phyloP scores from a whole-genome alignment of 2,888 invertebrate species.

The Polydesmus complanatus region DNA sequence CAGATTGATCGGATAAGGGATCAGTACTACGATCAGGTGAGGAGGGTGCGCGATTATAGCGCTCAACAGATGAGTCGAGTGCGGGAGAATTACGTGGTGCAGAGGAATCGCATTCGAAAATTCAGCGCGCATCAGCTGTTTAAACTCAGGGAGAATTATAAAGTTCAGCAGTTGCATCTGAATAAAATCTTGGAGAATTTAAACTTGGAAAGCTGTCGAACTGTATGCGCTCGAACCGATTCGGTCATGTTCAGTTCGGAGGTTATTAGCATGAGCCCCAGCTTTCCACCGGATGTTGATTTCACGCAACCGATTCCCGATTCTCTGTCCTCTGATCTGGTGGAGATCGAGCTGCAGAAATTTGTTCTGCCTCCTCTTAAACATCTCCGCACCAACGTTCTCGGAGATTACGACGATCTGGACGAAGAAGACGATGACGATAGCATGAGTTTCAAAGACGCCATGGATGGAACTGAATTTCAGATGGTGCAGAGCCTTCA shows the following conservation, averaged over 20 bases:
- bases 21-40: slow-evolving; percentile 87
- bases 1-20: slow-evolving; percentile 68
- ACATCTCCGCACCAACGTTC: neutral
- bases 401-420: neutral
- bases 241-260: slow-evolving; percentile 32
- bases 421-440: neutral
- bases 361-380: neutral
- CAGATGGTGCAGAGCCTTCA: neutral
- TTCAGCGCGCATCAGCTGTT: slow-evolving; percentile 86
- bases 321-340: slow-evolving; percentile 15
- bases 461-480: neutral
- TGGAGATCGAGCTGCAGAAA: neutral
- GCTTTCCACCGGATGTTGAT: neutral
- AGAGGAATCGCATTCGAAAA: slow-evolving; percentile 82
- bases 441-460: neutral
- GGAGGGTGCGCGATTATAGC: slow-evolving; percentile 81
- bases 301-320: slow-evolving; percentile 18
- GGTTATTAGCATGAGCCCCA: neutral
- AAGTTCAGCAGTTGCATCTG: slow-evolving; percentile 86
- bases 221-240: slow-evolving; percentile 61
- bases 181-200: slow-evolving; percentile 87
- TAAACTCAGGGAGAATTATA: slow-evolving; percentile 78
- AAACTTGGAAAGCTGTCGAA: slow-evolving; percentile 85
- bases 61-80: slow-evolving; percentile 83
- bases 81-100: slow-evolving; percentile 87